Evolutionary conservation across 2,797 vertebrate species (phyloP).

Genomic region (Sternarchorhynchus goeldii): DNA sequence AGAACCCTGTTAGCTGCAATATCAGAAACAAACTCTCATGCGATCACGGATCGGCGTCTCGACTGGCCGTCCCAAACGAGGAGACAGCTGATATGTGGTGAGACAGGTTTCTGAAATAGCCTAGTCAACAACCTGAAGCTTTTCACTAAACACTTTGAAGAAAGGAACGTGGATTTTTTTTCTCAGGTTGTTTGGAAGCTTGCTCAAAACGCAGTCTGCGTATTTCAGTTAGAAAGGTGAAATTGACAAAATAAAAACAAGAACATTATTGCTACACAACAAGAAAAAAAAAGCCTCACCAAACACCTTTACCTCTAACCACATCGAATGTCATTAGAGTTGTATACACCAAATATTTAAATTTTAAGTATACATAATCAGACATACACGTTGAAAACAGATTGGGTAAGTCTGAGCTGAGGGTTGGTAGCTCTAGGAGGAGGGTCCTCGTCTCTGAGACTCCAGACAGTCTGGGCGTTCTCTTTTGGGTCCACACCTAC

Average conservation of each 20-base stretch:
- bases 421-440: conserved; percentile 14
- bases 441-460: conserved; percentile 32
- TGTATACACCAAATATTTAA: neutral
- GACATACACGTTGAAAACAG: neutral
- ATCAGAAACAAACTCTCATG: conserved; percentile 75
- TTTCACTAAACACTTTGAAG: conserved; percentile 20
- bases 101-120: conserved; percentile 14
- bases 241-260: neutral
- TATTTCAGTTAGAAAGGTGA: neutral
- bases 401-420: conserved; percentile 11
- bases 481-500: conserved; percentile 40
- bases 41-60: conserved; percentile 68
- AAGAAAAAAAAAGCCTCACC: too few relatives aligned
- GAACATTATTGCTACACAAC: neutral
- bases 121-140: conserved; percentile 35
- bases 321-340: neutral
- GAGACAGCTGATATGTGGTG: conserved; percentile 50
- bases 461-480: conserved; percentile 52
- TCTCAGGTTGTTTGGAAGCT: too few relatives aligned
- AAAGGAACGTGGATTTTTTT: neutral
- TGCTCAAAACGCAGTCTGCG: neutral
- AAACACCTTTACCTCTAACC: neutral
- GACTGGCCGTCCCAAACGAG: conserved; percentile 35
- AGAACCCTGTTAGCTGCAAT: conserved; percentile 74
- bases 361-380: neutral